Base-by-base conservation (phyloP, 1,140 invertebrate species). In the Odontomachus brunneus region DNA sequence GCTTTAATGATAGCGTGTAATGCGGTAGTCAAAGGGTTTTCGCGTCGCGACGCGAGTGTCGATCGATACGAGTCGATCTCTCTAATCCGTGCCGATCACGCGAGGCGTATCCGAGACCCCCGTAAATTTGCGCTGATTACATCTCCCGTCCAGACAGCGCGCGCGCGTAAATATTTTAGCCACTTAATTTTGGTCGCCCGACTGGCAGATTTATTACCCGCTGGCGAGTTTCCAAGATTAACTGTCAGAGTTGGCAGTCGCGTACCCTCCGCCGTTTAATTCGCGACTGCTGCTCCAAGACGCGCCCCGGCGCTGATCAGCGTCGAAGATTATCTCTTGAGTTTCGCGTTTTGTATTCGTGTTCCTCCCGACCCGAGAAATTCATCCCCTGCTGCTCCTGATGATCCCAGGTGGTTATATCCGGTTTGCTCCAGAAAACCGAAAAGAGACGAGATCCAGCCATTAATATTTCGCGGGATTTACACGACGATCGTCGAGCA, bases 171-270 rank as follows among this genome's bases (percentile, higher is more conserved):
- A 76, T 66, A 66, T 76, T 53, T 66, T 60, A 53, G 3, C 48
- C 26, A 22, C 60, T 66, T 66, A 48, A 65, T 76, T 38, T 63
- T 49, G 19, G 29, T 73, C 62, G 14, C 0, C 29, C 62, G 38
- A 66, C 33, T 76, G 51, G 29, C 19, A 29, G 19, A 76, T 76
- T 53, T 76, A 53, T 66, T 44, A 53, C 66, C 73, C 1, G 24
- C 3, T 66, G 73, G 73, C 73, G 44, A 76, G 48, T 4, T 65
- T 65, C 60, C 73, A 76, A 19, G 65, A 66, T 76, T 76, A 76
- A 65, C 60, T 76, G 73, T 76, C 60, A 53, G 73, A 51, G 44
- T 7, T 63, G 29, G 38, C 33, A 38, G n/a, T 12, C 49, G 26
- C 76, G 24, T 80, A 71, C 22, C n/a, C 53, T 44, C 22, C 29